phyloP scores from a whole-genome alignment of 2,113 vertebrate genomes.

The Pollimyrus isidori region DNA sequence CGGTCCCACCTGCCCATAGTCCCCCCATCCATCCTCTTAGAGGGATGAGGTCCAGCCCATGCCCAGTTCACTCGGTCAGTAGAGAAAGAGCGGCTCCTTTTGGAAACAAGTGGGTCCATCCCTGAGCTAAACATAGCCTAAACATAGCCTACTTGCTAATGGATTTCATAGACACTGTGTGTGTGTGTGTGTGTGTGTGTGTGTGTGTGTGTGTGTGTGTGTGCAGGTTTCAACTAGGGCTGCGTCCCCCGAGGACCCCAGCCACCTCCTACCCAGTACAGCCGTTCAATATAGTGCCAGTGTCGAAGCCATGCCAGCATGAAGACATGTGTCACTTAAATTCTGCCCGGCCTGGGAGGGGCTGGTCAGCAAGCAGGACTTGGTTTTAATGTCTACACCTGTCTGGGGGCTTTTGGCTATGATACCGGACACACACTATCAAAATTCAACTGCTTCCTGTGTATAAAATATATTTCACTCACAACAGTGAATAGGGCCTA shows the following conservation, averaged over 20 bases:
- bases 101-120: not conserved
- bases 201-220: not conserved
- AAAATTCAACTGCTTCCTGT: not conserved
- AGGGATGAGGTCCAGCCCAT: not conserved
- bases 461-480: not conserved
- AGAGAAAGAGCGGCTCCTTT: not conserved
- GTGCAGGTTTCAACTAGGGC: not conserved
- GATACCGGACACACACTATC: not conserved
- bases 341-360: not conserved
- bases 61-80: constrained; percentile 11
- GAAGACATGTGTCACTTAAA: not conserved
- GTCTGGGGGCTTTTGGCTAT: not conserved
- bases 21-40: too few species aligned
- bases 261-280: constrained; percentile 13
- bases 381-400: not conserved
- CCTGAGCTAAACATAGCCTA: not conserved
- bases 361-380: not conserved
- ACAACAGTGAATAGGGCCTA: not conserved
- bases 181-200: not conserved
- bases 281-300: constrained; percentile 21
- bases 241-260: constrained; percentile 22
- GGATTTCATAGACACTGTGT: constrained; percentile 5
- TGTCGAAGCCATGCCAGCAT: constrained; percentile 1
- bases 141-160: not conserved
- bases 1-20: not conserved